A percentile compares a stretch with the other conserved stretches of the same genome.
Evolutionary conservation across 2,113 vertebrate species (phyloP).

Genomic region (Crypturellus undulatus): DNA sequence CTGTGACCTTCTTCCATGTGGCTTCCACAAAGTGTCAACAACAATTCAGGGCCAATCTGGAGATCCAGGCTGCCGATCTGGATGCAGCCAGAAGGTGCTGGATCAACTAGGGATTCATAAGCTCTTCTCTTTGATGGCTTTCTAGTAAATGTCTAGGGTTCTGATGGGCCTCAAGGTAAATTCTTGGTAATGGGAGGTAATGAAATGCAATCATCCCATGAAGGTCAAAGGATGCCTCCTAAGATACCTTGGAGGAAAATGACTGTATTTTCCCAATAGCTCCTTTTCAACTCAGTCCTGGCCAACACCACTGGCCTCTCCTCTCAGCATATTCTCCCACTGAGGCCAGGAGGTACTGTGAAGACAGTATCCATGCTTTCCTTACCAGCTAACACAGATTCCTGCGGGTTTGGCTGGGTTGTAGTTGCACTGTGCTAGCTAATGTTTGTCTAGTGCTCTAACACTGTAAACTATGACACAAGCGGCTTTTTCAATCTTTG

Average conservation of each 20-base stretch:
- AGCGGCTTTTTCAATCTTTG: background rate
- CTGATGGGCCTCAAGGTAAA: background rate
- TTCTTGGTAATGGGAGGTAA: background rate
- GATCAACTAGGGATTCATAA: background rate
- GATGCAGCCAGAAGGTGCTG: background rate
- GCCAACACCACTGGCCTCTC: background rate
- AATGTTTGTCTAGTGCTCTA: background rate
- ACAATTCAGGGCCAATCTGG: background rate
- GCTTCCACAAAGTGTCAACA: background rate
- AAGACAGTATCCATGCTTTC: background rate
- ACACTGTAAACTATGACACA: background rate
- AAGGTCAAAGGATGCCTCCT: background rate
- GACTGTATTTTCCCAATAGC: background rate
- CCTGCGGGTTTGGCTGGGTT: background rate
- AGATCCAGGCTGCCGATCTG: background rate
- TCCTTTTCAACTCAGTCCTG: background rate
- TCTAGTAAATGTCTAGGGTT: background rate
- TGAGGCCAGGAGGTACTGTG: background rate
- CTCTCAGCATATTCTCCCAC: background rate
- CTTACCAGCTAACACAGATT: background rate
- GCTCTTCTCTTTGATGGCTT: background rate
- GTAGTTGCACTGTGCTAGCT: background rate
- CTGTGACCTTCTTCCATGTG: background rate
- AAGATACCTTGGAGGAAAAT: background rate
- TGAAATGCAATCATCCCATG: background rate